phyloP scores from a whole-genome alignment of 2,797 vertebrate species.

The Parambassis ranga region DNA sequence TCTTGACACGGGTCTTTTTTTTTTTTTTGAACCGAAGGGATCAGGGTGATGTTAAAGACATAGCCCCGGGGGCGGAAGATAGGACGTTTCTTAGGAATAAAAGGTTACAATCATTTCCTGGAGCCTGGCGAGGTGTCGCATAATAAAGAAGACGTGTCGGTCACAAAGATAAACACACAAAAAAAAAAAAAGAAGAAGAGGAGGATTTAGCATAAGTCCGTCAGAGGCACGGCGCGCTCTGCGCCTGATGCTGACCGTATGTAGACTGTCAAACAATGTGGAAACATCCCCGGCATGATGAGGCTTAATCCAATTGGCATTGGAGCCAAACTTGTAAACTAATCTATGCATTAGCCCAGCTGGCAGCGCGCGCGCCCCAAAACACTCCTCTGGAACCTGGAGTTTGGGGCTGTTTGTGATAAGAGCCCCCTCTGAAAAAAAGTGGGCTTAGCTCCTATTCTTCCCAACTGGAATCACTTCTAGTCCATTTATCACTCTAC shows the following conservation, averaged over 20 bases:
- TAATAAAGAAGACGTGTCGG: conserved; percentile 14
- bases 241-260: conserved; percentile 72
- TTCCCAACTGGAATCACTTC: conserved; percentile 71
- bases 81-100: conserved; percentile 41
- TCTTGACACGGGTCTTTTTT: conserved; percentile 57
- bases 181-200: conserved; percentile 4
- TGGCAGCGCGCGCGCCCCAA: conserved; percentile 67
- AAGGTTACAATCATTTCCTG: conserved; percentile 38
- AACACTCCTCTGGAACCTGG: conserved; percentile 74
- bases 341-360: conserved; percentile 83
- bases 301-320: conserved; percentile 83
- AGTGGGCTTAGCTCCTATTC: conserved; percentile 78
- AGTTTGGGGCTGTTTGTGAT: conserved; percentile 75
- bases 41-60: conserved; percentile 53
- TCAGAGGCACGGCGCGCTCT: conserved; percentile 39
- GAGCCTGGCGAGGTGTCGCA: conserved; percentile 48
- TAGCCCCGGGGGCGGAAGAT: conserved; percentile 41
- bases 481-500: conserved; percentile 79
- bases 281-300: conserved; percentile 65
- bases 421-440: conserved; percentile 65
- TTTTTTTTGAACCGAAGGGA: conserved; percentile 34
- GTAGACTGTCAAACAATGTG: conserved; percentile 78
- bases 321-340: conserved; percentile 84
- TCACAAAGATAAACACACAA: conserved; percentile 68
- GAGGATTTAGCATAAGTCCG: conserved; percentile 77